A percentile compares a stretch with the other conserved stretches of the same genome.
Evolutionary conservation across 2,797 vertebrate species (phyloP).

Genomic region (Lepus townsendii): DNA sequence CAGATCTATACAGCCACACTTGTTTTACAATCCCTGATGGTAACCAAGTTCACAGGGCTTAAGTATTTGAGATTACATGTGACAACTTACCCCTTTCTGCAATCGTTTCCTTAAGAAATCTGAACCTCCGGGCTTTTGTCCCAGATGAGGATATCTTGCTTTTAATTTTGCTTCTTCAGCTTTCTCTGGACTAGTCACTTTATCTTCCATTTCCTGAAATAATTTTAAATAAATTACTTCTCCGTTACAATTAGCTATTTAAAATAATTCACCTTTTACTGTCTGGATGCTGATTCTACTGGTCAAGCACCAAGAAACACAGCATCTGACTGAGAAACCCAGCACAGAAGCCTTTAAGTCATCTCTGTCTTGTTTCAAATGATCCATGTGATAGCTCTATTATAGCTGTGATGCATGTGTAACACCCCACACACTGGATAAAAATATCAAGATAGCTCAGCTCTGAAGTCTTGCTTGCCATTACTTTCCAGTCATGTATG

Average conservation of each 20-base stretch:
- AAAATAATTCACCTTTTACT: slow-evolving; percentile 69
- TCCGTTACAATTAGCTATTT: slow-evolving; percentile 59
- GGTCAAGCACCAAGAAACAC: slow-evolving; percentile 55
- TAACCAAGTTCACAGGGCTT: background rate
- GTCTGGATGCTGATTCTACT: slow-evolving; percentile 49
- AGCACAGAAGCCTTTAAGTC: slow-evolving; percentile 67
- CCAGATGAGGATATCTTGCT: slow-evolving; percentile 97
- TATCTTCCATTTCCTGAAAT: slow-evolving; percentile 96
- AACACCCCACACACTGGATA: slow-evolving; percentile 81
- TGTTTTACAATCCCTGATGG: background rate
- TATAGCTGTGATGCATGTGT: slow-evolving; percentile 77
- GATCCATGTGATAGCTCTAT: slow-evolving; percentile 79
- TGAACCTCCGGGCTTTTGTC: slow-evolving; percentile 97
- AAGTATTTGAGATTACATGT: slow-evolving; percentile 30
- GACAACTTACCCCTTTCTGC: slow-evolving; percentile 96
- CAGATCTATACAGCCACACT: background rate
- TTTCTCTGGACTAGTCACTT: slow-evolving; percentile 96
- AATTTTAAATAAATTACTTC: slow-evolving; percentile 78
- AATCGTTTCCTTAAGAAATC: slow-evolving; percentile 98
- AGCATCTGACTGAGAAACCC: slow-evolving; percentile 72
- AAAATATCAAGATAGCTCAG: slow-evolving; percentile 80
- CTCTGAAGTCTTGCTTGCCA: slow-evolving; percentile 76
- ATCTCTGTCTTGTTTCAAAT: slow-evolving; percentile 69
- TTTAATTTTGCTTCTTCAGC: slow-evolving; percentile 98
- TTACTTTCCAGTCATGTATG: slow-evolving; percentile 78